These are phyloP conservation scores for Sceloporus tristichus DNA, from an alignment of 2,113 vertebrate species.

Conservation along the genomic window DNA sequence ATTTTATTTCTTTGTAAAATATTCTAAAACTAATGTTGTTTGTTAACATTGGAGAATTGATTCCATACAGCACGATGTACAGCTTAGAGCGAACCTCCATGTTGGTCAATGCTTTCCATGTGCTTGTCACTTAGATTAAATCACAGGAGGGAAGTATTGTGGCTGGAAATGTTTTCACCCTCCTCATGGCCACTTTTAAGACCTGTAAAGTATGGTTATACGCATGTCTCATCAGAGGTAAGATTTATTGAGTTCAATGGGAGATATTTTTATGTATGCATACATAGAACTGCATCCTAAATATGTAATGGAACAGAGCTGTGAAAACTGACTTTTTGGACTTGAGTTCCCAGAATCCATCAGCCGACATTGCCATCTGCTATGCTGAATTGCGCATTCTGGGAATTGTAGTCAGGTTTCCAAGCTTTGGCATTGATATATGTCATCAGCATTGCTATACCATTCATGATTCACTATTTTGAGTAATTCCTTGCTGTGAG, in stretches of 20 bases:
- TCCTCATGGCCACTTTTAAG: slow-evolving; percentile 47
- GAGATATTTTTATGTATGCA: background rate
- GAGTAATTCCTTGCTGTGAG: slow-evolving; percentile 72
- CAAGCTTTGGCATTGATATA: slow-evolving; percentile 25
- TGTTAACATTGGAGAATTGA: background rate
- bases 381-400: too few species aligned
- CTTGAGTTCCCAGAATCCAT: too few species aligned
- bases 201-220: slow-evolving; percentile 41
- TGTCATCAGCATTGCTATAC: slow-evolving; percentile 53
- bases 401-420: too few species aligned
- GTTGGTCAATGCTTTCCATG: slow-evolving; percentile 25
- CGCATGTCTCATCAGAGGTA: background rate
- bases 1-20: slow-evolving; percentile 10
- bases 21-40: background rate
- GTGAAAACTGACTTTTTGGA: too few species aligned
- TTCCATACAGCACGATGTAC: background rate
- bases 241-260: background rate
- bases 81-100: slow-evolving; percentile 13
- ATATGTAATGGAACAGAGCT: too few species aligned
- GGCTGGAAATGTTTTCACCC: background rate
- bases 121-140: slow-evolving; percentile 42
- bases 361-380: too few species aligned
- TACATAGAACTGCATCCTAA: background rate
- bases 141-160: too few species aligned
- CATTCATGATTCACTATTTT: slow-evolving; percentile 76